phyloP scores from a whole-genome alignment of 2,797 vertebrate species.

The Echiichthys vipera region DNA sequence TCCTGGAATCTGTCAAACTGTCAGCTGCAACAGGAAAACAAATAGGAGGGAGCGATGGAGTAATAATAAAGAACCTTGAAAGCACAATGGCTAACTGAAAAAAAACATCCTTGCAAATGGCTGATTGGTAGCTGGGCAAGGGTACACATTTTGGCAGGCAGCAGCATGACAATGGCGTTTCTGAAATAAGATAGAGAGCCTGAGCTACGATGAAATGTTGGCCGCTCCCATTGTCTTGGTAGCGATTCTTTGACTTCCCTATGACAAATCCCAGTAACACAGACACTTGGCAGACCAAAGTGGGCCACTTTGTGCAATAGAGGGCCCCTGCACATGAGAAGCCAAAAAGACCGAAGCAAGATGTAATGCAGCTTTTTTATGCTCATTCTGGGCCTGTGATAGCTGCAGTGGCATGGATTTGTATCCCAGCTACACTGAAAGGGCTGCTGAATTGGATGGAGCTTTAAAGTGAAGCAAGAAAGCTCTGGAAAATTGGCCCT shows the following conservation, averaged over 20 bases:
- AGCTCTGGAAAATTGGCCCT: slow-evolving; percentile 88
- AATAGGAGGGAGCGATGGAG: slow-evolving; percentile 51
- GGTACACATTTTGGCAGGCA: slow-evolving; percentile 63
- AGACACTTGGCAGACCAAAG: slow-evolving; percentile 82
- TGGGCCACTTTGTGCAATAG: slow-evolving; percentile 70
- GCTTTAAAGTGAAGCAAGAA: slow-evolving; percentile 89
- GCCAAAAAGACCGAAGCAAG: slow-evolving; percentile 81
- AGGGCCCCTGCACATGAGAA: slow-evolving; percentile 70
- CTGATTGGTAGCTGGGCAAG: slow-evolving; percentile 70
- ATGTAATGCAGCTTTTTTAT: slow-evolving; percentile 87
- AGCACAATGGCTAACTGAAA: slow-evolving; percentile 65
- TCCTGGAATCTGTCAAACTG: slow-evolving; percentile 68
- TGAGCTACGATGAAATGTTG: slow-evolving; percentile 65
- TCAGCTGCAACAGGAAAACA: slow-evolving; percentile 55
- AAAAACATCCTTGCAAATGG: slow-evolving; percentile 51
- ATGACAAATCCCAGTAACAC: slow-evolving; percentile 84
- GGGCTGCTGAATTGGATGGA: slow-evolving; percentile 86
- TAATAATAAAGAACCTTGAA: slow-evolving; percentile 60
- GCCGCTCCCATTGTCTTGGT: slow-evolving; percentile 77
- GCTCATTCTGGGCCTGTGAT: slow-evolving; percentile 86
- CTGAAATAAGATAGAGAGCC: slow-evolving; percentile 79
- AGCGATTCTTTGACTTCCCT: slow-evolving; percentile 81
- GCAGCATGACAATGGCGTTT: slow-evolving; percentile 74
- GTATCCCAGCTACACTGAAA: slow-evolving; percentile 89
- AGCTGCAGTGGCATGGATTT: slow-evolving; percentile 86